These are phyloP conservation scores for Gnatocerus cornutus DNA, from an alignment of 2,888 invertebrate genomes.

Conservation along the genomic window DNA sequence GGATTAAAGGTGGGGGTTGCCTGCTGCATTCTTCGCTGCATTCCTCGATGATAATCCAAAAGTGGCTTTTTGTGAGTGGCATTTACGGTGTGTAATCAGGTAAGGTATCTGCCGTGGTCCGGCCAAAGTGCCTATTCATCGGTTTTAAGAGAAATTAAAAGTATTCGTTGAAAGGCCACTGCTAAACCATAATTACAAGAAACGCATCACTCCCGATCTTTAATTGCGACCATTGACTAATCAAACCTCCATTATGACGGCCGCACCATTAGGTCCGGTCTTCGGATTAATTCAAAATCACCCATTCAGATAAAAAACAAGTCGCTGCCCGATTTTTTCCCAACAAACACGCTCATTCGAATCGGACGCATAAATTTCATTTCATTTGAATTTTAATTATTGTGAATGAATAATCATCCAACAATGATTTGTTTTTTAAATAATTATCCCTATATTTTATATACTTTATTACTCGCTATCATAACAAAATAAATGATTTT, in stretches of 20 bases:
- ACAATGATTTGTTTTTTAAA: slow-evolving; percentile 42
- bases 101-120: slow-evolving; percentile 61
- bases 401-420: slow-evolving; percentile 31
- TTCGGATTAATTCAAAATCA: slow-evolving; percentile 33
- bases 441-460: slow-evolving; percentile 40
- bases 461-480: slow-evolving; percentile 41
- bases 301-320: slow-evolving; percentile 32
- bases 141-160: slow-evolving; percentile 69
- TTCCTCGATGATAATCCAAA: slow-evolving; percentile 66
- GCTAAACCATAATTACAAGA: slow-evolving; percentile 63
- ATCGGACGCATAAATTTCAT: slow-evolving; percentile 33
- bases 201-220: slow-evolving; percentile 50
- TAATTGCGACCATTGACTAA: slow-evolving; percentile 60
- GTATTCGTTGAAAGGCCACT: slow-evolving; percentile 62
- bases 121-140: slow-evolving; percentile 68
- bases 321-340: slow-evolving; percentile 14
- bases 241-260: slow-evolving; percentile 54
- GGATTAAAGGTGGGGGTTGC: slow-evolving; percentile 43
- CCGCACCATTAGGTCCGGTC: slow-evolving; percentile 33
- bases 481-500: slow-evolving; percentile 50
- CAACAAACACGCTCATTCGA: slow-evolving; percentile 24
- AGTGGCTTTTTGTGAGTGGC: slow-evolving; percentile 61
- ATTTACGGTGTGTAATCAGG: slow-evolving; percentile 65
- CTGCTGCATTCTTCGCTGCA: slow-evolving; percentile 60
- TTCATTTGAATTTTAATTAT: slow-evolving; percentile 38